phyloP scores from a whole-genome alignment of 2,113 vertebrate genomes.

The Lasiurus cinereus region DNA sequence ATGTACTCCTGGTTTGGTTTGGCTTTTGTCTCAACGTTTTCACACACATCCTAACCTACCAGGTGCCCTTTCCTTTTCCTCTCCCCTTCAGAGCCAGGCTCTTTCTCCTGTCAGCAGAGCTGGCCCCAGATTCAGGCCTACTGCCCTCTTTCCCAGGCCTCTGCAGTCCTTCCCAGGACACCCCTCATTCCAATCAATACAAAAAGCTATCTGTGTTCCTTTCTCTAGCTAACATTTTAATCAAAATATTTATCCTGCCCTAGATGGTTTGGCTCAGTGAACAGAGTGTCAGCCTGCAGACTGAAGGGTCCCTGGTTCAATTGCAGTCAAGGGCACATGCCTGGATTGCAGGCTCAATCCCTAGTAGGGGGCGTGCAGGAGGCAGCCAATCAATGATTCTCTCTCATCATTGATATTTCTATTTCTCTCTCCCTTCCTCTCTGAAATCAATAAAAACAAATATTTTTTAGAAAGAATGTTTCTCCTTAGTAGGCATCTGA shows the following conservation, averaged over 20 bases:
- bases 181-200: neutral
- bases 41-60: neutral
- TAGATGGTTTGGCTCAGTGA: no score
- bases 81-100: neutral
- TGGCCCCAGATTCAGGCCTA: neutral
- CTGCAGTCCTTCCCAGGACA: neutral
- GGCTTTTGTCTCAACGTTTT: neutral
- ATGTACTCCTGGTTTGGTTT: neutral
- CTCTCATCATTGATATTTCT: no score
- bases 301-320: no score
- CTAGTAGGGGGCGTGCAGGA: no score
- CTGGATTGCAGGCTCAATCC: no score
- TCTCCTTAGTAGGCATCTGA: neutral
- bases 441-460: no score
- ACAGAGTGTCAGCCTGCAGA: no score
- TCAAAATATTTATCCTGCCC: neutral
- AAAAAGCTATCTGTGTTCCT: neutral
- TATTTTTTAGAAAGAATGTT: neutral
- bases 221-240: neutral
- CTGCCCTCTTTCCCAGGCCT: neutral
- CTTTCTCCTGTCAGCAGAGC: neutral
- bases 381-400: no score
- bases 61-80: neutral
- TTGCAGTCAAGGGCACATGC: no score
- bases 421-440: no score